Evolutionary conservation across 2,113 vertebrate species (phyloP).

Genomic region (Fulica atra): DNA sequence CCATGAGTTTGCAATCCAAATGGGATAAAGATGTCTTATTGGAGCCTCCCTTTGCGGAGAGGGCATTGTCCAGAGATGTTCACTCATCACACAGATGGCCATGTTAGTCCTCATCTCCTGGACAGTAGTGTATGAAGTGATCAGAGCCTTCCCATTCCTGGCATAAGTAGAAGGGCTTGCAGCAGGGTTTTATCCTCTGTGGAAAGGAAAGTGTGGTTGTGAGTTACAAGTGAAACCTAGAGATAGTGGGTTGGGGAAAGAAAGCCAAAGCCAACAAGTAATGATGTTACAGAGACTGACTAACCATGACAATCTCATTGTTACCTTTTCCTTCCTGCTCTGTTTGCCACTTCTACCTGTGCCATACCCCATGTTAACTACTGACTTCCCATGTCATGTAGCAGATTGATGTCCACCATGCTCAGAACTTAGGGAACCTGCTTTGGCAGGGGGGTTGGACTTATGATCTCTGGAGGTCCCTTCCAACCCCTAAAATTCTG

Average conservation of each 20-base stretch:
- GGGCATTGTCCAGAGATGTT: neutral
- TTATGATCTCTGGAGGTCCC: too few species aligned
- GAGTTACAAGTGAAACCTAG: neutral
- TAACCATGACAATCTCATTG: neutral
- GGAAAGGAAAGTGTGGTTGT: neutral
- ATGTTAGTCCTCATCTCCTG: neutral
- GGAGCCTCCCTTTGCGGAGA: neutral
- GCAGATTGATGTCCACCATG: neutral
- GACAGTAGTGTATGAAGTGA: neutral
- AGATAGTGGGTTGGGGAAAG: neutral
- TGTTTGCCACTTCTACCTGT: neutral
- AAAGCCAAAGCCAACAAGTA: neutral
- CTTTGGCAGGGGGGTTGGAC: too few species aligned
- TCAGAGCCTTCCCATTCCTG: neutral
- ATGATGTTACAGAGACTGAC: neutral
- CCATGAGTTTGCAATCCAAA: neutral
- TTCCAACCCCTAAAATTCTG: too few species aligned
- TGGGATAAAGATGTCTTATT: neutral
- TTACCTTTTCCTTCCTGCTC: neutral
- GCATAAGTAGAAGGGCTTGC: neutral
- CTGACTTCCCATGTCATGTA: neutral
- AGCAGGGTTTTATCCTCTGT: neutral
- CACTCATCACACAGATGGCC: neutral
- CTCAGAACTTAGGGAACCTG: neutral
- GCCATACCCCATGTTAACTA: neutral